Evolutionary conservation across 2,113 vertebrate species (phyloP), one percentile per base, ranked within the genome.

Genomic region (Spilogale gracilis): DNA sequence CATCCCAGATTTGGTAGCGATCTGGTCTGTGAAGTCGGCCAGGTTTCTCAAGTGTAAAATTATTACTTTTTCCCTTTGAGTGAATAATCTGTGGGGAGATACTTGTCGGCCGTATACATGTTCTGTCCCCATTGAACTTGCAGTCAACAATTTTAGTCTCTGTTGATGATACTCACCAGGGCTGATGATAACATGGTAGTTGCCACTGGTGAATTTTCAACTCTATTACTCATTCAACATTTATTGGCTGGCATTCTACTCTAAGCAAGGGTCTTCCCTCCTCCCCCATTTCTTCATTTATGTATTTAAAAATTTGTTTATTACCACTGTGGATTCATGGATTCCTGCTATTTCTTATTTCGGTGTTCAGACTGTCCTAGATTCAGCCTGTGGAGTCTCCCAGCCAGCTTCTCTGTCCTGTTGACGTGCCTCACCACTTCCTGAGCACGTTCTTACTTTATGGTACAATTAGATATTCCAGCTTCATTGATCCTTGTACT

Each of bases 11-110:
- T 27, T 27, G 23, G 30, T 61, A 25, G 25, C 18, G 20, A 45
- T 76, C 45, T 65, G 11, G 32, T 65, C 65, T 84, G 67, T 84
- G 32, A 5, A n/a, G 0, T 60, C 74, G 30, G 21, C 45, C 60
- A 20, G 23, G 25, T 93, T 96, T 88, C 89, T 93, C 67, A 12
- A 21, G 18, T n/a, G 45, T 74, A 63, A 93, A 80, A 25, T 89
- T 13, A 79, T n/a, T 61, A 58, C 65, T 76, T 88, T 74, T 11
- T 14, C 21, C 67, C 56, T 84, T 88, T 81, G 25, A 93, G 85
- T 93, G 52, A 86, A 58, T 76, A 71, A 50, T 86, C 58, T 95
- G 16, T 61, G 16, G 20, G n/a, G 81, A 86, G 54, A 38, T 23
- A 54, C 10, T 73, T 67, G 52, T 25, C 56, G 58, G 48, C 32